A percentile compares a stretch with the other conserved stretches of the same genome.
Evolutionary conservation across 2,888 invertebrate genomes (phyloP).

Genomic region (Drosophila nr. perissopoda): DNA sequence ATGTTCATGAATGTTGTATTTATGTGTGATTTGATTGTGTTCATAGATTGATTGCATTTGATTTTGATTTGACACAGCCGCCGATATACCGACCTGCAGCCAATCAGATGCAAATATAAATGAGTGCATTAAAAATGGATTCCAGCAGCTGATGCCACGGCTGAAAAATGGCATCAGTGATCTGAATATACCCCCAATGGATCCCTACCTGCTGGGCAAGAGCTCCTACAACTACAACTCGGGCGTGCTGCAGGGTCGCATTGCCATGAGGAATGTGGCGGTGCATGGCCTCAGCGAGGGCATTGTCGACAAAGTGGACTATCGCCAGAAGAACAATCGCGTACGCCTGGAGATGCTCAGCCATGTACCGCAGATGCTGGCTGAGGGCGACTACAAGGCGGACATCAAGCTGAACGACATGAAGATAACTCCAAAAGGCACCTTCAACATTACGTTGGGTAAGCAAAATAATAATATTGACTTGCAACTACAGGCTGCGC

Average conservation of each 20-base stretch:
- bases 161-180: slow-evolving; percentile 81
- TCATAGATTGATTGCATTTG: slow-evolving; percentile 13
- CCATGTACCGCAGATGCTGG: slow-evolving; percentile 86
- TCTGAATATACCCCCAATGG: slow-evolving; percentile 83
- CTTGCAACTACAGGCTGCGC: not conserved
- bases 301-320: slow-evolving; percentile 87
- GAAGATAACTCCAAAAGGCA: slow-evolving; percentile 87
- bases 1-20: slow-evolving; percentile 12
- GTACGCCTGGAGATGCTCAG: slow-evolving; percentile 87
- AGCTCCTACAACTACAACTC: slow-evolving; percentile 78
- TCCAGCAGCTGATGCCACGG: slow-evolving; percentile 86
- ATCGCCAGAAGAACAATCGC: slow-evolving; percentile 73
- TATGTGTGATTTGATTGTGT: not conserved
- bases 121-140: slow-evolving; percentile 87
- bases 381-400: slow-evolving; percentile 88
- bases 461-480: slow-evolving; percentile 23
- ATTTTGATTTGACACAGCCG: slow-evolving; percentile 52
- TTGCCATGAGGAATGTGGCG: slow-evolving; percentile 86
- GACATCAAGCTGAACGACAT: slow-evolving; percentile 88
- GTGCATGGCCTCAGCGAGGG: slow-evolving; percentile 86
- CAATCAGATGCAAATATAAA: slow-evolving; percentile 87
- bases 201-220: slow-evolving; percentile 82
- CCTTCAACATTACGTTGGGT: slow-evolving; percentile 88
- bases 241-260: slow-evolving; percentile 79
- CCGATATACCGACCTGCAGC: slow-evolving; percentile 86